Conservation (phyloP, 2,888 invertebrate species). For the Ichneumoninae sp. region DNA sequence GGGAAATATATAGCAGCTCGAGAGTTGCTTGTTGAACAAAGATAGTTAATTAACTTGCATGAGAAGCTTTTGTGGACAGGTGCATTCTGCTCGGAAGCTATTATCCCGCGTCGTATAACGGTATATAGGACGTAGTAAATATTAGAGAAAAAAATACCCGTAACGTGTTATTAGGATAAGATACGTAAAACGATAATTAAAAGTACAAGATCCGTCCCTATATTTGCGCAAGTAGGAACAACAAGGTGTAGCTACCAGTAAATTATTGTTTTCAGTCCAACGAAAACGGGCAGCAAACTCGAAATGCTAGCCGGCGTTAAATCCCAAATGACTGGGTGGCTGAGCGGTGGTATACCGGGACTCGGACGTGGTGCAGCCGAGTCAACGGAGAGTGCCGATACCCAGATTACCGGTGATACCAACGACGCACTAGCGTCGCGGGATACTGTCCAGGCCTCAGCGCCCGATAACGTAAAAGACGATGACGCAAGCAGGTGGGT, state of each 20-base stretch:
- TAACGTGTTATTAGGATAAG: not conserved
- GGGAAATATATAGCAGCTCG: not conserved
- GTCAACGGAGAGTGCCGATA: slow-evolving; percentile 84
- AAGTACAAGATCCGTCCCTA: too few species aligned
- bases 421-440: slow-evolving; percentile 77
- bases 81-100: slow-evolving; percentile 10
- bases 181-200: too few species aligned
- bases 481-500: slow-evolving; percentile 91
- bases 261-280: slow-evolving; percentile 86
- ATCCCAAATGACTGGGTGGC: slow-evolving; percentile 93
- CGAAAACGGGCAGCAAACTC: slow-evolving; percentile 89
- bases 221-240: too few species aligned
- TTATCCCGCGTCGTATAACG: not conserved
- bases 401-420: slow-evolving; percentile 84
- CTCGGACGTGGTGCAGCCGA: slow-evolving; percentile 85
- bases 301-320: slow-evolving; percentile 95
- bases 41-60: slow-evolving; percentile 27
- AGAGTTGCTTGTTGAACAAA: slow-evolving; percentile 34
- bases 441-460: slow-evolving; percentile 83
- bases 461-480: slow-evolving; percentile 86
- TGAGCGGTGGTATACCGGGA: slow-evolving; percentile 92
- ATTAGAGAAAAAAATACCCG: slow-evolving; percentile 41
- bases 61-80: slow-evolving; percentile 28
- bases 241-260: not conserved
- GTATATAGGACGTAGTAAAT: slow-evolving; percentile 15